Conservation (phyloP, 2,113 vertebrate species). For the Pogona vitticeps region DNA sequence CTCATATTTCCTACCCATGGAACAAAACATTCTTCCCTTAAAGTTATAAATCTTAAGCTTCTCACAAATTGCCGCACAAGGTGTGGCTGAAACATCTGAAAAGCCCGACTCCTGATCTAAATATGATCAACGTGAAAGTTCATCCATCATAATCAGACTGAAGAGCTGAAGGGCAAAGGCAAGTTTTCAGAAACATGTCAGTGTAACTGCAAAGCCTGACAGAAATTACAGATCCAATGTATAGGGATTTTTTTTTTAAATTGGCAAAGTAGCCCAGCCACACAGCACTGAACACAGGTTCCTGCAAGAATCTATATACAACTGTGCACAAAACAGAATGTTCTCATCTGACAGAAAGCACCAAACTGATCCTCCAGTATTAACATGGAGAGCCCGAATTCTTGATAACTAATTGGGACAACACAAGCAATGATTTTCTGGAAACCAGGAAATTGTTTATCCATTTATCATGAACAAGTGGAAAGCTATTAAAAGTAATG, state of each 20-base stretch:
- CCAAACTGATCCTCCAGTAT: background rate
- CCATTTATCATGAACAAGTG: background rate
- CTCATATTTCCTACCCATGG: conserved; percentile 65
- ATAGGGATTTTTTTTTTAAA: background rate
- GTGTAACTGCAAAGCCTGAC: background rate
- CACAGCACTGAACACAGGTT: fast-evolving
- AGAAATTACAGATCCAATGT: conserved; percentile 1
- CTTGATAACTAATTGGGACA: background rate
- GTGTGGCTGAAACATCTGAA: background rate
- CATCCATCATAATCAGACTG: background rate
- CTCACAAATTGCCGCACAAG: conserved; percentile 19
- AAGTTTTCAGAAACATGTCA: background rate
- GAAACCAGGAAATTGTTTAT: background rate
- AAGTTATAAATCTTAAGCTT: conserved; percentile 44
- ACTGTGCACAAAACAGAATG: fast-evolving
- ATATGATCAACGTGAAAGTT: background rate
- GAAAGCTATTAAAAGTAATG: background rate
- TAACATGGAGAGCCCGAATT: background rate
- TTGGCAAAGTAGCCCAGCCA: background rate
- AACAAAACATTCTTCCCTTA: conserved; percentile 64
- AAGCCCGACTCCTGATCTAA: background rate
- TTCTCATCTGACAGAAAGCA: background rate
- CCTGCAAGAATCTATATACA: background rate
- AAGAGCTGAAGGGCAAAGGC: background rate
- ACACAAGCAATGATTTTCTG: background rate